phyloP scores from a whole-genome alignment of 37 sponge, comb jelly and placozoan genomes.

The Aphrocallistes beatrix region DNA sequence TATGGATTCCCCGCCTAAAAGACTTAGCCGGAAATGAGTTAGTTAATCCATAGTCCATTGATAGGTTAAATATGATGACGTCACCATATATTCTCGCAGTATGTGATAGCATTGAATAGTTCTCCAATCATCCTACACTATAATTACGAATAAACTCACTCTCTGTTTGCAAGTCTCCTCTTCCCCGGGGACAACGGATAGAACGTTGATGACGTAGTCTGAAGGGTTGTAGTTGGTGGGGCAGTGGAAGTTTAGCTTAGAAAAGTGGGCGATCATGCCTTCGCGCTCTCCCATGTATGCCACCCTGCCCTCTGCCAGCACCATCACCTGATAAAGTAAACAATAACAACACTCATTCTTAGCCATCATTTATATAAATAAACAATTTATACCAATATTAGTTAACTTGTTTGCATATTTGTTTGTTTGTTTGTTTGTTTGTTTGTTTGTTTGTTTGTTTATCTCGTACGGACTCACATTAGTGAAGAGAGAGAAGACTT shows the following conservation, averaged over 20 bases:
- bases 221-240: conserved; percentile 42
- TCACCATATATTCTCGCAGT: no score
- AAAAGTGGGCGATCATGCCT: conserved; percentile 22
- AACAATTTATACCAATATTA: neutral
- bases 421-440: neutral
- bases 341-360: conserved; percentile 3
- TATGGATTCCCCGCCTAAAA: no score
- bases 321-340: conserved; percentile 16
- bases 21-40: no score
- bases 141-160: conserved; percentile 11
- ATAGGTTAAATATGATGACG: no score
- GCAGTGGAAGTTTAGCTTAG: conserved; percentile 25
- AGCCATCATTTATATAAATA: conserved; percentile 12
- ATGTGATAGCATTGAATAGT: no score
- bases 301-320: conserved; percentile 26
- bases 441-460: neutral
- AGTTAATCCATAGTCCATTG: no score
- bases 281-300: conserved; percentile 26
- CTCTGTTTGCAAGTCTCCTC: conserved; percentile 31
- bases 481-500: conserved; percentile 33
- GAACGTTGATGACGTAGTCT: conserved; percentile 30
- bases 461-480: neutral
- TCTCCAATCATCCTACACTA: no score
- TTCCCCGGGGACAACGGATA: conserved; percentile 35
- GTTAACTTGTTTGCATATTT: neutral